Evolutionary conservation across 2,797 vertebrate species (phyloP).

Genomic region (Champsocephalus esox): DNA sequence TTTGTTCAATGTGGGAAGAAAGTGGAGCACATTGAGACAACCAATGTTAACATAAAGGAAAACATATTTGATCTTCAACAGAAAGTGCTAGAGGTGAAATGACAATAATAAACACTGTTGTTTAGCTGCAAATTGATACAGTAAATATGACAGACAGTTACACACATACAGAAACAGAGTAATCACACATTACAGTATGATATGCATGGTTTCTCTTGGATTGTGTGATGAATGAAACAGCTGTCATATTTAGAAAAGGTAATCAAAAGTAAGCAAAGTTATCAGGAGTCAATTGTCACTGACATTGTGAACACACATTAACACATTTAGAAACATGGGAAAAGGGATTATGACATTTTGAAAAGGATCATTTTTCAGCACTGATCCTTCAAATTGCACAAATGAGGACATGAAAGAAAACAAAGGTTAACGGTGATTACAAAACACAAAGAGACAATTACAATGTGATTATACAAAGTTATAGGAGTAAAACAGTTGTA

Average conservation of each 20-base stretch:
- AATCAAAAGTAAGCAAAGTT: conserved; percentile 13
- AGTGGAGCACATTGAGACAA: conserved; percentile 63
- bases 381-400: neutral
- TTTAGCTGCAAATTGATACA: conserved; percentile 13
- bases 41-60: conserved; percentile 48
- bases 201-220: conserved; percentile 10
- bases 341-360: neutral
- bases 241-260: neutral
- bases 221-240: conserved; percentile 23
- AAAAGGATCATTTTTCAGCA: neutral
- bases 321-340: neutral
- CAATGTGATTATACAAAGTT: too few relatives aligned
- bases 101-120: conserved; percentile 24
- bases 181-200: conserved; percentile 5
- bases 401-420: neutral
- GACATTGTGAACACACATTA: conserved; percentile 1
- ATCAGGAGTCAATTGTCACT: neutral
- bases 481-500: neutral
- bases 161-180: conserved; percentile 7
- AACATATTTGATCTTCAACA: conserved; percentile 33
- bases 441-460: neutral
- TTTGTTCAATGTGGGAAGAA: conserved; percentile 66
- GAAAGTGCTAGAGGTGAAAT: conserved; percentile 23
- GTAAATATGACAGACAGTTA: conserved; percentile 11
- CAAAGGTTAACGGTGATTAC: conserved; percentile 6